phyloP scores from a whole-genome alignment of 2,797 vertebrate genomes.

The Periophthalmus magnuspinnatus region DNA sequence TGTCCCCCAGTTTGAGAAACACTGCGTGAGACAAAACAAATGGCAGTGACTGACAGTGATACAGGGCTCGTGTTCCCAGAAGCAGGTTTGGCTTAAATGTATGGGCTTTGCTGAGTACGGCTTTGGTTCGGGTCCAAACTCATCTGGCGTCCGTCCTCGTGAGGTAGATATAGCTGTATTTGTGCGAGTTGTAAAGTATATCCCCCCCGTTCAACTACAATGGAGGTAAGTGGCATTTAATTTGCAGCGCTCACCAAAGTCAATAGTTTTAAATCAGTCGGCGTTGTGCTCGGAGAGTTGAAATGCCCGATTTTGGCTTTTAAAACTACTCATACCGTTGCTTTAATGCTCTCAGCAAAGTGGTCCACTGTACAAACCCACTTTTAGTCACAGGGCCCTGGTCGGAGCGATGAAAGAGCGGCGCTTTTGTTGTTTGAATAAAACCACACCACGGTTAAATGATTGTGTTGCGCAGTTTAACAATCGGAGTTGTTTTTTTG shows the following conservation, averaged over 20 bases:
- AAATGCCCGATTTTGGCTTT: constrained; percentile 9
- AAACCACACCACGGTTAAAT: background rate
- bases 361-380: constrained; percentile 3
- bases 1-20: background rate
- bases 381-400: constrained; percentile 24
- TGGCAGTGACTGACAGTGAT: constrained; percentile 71
- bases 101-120: constrained; percentile 12
- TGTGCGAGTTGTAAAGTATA: constrained; percentile 2
- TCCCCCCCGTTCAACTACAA: background rate
- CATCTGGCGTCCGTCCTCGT: background rate
- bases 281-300: background rate
- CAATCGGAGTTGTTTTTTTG: constrained; percentile 1
- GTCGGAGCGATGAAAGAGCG: constrained; percentile 29
- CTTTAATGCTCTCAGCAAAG: constrained; percentile 3
- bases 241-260: constrained; percentile 10
- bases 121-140: background rate
- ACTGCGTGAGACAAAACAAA: constrained; percentile 85
- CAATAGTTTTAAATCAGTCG: constrained; percentile 11
- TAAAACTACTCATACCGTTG: constrained; percentile 4
- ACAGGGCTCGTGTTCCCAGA: constrained; percentile 31
- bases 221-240: background rate
- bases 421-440: background rate
- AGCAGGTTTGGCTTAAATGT: constrained; percentile 22
- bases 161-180: constrained; percentile 11
- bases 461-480: background rate